These are phyloP conservation scores for Semicossyphus pulcher DNA, from an alignment of 2,113 vertebrate species.

Conservation along the genomic window DNA sequence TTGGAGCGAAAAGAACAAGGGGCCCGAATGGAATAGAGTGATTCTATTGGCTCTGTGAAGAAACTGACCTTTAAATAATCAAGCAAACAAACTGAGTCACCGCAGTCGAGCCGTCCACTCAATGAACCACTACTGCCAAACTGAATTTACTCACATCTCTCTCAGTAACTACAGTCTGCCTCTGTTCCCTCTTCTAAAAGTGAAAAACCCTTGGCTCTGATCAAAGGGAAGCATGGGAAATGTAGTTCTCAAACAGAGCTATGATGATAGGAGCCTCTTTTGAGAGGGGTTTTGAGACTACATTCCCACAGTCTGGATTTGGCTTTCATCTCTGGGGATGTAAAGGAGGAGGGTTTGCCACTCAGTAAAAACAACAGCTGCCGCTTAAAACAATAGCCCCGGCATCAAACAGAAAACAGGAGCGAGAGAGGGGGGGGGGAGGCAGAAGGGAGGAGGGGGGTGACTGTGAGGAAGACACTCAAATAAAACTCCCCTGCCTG, in stretches of 20 bases:
- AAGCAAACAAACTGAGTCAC: conserved; percentile 74
- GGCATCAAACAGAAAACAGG: conserved; percentile 68
- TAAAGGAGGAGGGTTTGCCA: conserved; percentile 70
- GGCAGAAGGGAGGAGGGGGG: conserved; percentile 6
- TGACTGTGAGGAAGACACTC: conserved; percentile 55
- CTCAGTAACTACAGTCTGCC: conserved; percentile 23
- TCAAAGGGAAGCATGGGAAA: conserved; percentile 80
- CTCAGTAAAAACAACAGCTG: conserved; percentile 79
- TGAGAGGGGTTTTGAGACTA: conserved; percentile 71
- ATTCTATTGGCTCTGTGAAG: conserved; percentile 60
- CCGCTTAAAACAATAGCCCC: conserved; percentile 77
- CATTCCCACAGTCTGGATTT: conserved; percentile 69
- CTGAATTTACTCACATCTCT: conserved; percentile 58
- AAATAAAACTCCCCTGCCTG: conserved; percentile 61
- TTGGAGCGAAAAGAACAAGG: conserved; percentile 49
- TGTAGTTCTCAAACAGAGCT: conserved; percentile 74
- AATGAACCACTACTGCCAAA: conserved; percentile 68
- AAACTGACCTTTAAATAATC: conserved; percentile 80
- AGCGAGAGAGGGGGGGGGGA: conserved; percentile 25
- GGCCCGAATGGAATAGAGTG: conserved; percentile 44
- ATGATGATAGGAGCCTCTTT: conserved; percentile 74
- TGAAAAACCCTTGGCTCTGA: conserved; percentile 53
- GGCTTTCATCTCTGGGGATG: conserved; percentile 81
- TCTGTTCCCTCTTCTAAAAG: conserved; percentile 41
- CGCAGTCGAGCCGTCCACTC: conserved; percentile 49